Base-by-base conservation (phyloP, 2,797 vertebrate species). In the Lutjanus argentimaculatus region DNA sequence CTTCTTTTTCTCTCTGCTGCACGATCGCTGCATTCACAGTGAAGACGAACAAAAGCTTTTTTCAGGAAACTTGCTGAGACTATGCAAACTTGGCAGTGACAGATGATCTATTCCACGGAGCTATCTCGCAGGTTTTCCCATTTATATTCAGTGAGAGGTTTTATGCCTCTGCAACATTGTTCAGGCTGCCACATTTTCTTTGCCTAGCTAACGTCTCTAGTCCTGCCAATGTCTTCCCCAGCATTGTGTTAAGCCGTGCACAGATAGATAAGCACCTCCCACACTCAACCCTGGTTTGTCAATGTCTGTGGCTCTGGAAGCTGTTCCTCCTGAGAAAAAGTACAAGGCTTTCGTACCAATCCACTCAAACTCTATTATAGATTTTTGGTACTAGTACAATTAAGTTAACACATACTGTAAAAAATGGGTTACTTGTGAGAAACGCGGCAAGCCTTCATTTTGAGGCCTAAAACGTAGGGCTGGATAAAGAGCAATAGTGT, bases 121-220 rank as follows among this genome's bases (percentile, higher is more conserved):
- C 76, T 61, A 67, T 85, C 79, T 83, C 10, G 56, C 82, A 89
- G 84, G 75, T 88, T 90, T 72, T 65, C 30, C 77, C 82, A 90
- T 92, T 91, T 89, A 83, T 83, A 88, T 90, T 89, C 89, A 85
- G 79, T 4, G 75, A 75, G 82, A 83, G 84, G 25, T 84, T 91
- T 84, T 72, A 63, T 91, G 69, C 82, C 85, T 87, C 78, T 70
- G 78, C 85, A 81, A 78, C 80, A 72, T 85, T 89, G 85, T 87
- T 88, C 84, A 70, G 80, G 67, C 89, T 88, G 83, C 82, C 82
- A 86, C 78, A 63, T 79, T 84, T 81, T 72, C 75, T 82, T 79
- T 82, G 81, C 77, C 69, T 46, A 14, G 67, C 79, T 70, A 63
- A 80, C 19, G 40, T 80, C 84, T 79, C 70, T 25, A 19, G 68